Evolutionary conservation across 1,140 invertebrate genomes (phyloP).

Genomic region (Caenorhabditis remanei): DNA sequence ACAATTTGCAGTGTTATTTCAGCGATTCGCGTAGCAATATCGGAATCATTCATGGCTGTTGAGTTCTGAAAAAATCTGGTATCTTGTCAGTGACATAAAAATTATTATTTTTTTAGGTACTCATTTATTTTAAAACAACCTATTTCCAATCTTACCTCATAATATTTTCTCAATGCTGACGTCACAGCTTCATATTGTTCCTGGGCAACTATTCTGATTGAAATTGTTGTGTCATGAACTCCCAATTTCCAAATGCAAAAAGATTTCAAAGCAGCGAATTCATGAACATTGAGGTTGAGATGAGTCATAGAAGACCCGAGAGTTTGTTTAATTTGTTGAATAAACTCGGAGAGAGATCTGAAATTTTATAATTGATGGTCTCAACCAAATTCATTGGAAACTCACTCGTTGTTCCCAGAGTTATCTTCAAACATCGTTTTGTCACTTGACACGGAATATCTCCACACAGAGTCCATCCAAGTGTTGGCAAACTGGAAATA

Average conservation of each 20-base stretch:
- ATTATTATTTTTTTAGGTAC: too few species aligned
- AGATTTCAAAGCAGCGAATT: background rate
- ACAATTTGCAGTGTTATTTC: conserved; percentile 1
- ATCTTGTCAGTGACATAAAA: background rate
- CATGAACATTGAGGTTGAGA: background rate
- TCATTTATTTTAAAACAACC: too few species aligned
- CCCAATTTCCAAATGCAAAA: conserved; percentile 14
- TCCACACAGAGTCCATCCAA: background rate
- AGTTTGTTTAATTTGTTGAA: background rate
- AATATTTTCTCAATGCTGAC: background rate
- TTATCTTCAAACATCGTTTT: background rate
- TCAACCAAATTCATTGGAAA: background rate
- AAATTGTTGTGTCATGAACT: background rate
- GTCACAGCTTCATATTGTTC: conserved; percentile 5
- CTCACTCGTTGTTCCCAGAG: background rate
- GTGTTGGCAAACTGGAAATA: background rate
- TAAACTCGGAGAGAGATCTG: background rate
- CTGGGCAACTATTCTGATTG: background rate
- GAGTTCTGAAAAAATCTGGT: background rate
- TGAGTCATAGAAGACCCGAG: background rate
- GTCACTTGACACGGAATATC: background rate
- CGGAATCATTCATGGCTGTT: background rate
- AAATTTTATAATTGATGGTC: background rate
- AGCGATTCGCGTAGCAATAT: background rate
- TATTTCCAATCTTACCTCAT: background rate